Evolutionary conservation across 2,797 vertebrate genomes (phyloP), one percentile per base, ranked within the genome.

Genomic region (Somateria mollissima): DNA sequence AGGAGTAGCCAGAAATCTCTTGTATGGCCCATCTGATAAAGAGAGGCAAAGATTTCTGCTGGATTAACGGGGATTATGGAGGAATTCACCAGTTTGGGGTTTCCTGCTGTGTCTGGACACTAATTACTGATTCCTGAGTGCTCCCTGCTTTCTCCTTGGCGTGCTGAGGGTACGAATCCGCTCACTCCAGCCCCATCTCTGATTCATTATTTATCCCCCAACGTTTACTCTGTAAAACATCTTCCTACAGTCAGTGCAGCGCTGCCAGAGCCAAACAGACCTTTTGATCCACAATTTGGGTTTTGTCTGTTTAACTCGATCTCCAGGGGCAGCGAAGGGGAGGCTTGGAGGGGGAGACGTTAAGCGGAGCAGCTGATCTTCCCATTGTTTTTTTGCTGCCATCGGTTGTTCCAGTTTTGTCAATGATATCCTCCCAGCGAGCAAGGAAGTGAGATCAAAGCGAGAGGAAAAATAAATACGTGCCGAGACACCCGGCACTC

Each of bases 181-280:
- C 60, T 54, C 43, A 25, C 51, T 51, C 89, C 78, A 15, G 51
- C 85, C 62, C 62, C 1, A 0, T 17, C 56, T 73, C 78, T 12
- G 32, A 64, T 94, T 93, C 87, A 58, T 87, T 74, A 84, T 92
- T 93, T 91, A 87, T 92, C 5, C 2, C 43, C 62, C 74, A 49
- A 20, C 61, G 19, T 87, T 92, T 61, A 25, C 67, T 84, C 60
- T 67, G 69, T 57, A 43, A 54, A 67, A 71, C 61, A 43, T 84
- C 71, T 67, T 11, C 0, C 30, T 36, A 45, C 5, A 30, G 22
- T 49, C 10, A 0, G 25, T 9, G 28, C 75, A 27, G 70, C 7
- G 1, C 22, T 76, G 86, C 86, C 86, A 43, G 67, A 77, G 37
- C 47, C 66, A 14, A 57, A 15, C 54, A 41, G 64, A 53, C 87